phyloP scores from a whole-genome alignment of 2,113 vertebrate genomes.

The Peucedramus taeniatus region DNA sequence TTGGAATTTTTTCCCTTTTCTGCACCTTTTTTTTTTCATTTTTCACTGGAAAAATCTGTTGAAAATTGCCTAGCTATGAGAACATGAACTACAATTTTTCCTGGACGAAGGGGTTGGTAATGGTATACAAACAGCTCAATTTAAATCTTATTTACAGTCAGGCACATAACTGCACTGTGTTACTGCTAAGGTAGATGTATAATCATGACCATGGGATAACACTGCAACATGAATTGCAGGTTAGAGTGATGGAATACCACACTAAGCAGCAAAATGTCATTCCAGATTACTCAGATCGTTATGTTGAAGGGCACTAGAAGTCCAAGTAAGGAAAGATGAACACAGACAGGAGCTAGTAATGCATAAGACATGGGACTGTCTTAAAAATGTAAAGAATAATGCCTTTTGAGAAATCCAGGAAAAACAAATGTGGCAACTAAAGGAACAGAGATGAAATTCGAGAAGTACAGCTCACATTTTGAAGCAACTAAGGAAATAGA shows the following conservation, averaged over 20 bases:
- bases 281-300: neutral
- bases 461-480: neutral
- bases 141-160: slow-evolving; percentile 1
- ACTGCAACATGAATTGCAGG: neutral
- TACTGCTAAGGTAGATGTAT: neutral
- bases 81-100: neutral
- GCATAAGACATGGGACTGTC: neutral
- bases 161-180: neutral
- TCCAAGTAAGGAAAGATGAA: neutral
- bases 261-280: neutral
- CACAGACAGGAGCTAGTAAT: neutral
- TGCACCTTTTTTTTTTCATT: neutral
- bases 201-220: neutral
- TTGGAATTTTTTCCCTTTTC: neutral
- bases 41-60: neutral
- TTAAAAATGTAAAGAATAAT: neutral
- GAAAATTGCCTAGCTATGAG: neutral
- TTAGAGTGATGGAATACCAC: neutral
- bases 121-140: neutral
- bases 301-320: neutral
- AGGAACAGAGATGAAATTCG: neutral
- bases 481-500: neutral
- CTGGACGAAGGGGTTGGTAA: neutral
- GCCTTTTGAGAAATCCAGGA: neutral
- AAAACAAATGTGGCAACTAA: neutral